Base-by-base conservation (phyloP, 2,888 invertebrate genomes). In the Crematogaster levior region DNA sequence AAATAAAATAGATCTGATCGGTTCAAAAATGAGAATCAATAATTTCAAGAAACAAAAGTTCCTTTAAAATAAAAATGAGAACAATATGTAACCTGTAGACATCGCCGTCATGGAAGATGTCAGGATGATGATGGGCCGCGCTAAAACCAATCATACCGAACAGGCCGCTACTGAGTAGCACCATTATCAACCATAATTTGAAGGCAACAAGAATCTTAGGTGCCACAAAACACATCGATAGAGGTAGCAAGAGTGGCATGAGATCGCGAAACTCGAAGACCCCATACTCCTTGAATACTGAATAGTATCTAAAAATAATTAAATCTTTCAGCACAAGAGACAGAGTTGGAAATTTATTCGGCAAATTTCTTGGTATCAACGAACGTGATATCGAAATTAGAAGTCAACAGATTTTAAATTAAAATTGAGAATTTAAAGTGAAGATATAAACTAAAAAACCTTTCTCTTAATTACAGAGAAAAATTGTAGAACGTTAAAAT, bases 61-160 rank as follows among this genome's bases (percentile, higher is more conserved):
- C 0, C 18, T 1, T 18, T 46, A 18, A 46, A 46, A 46, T 18
- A 18, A 18, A 46, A 46, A 51, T 0, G 34, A 5, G 15, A 34
- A 3, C 6, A 0, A 60, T 73, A 5, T 43, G 27, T 24, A 34
- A 97, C 97, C 96, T 95, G 53, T 96, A 95, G 72, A 96, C 94
- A 93, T 98, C 98, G 2, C 97, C 97, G 90, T 97, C 97, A 92
- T 97, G 97, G 90, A 97, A 97, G 82, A 97, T 96, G 46, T 96
- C 96, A 0, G 97, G 97, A 92, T 97, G 97, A 91, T 97, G 97
- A 94, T 98, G 98, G 1, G 96, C 97, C 0, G 97, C 97, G 92
- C 96, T 97, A 0, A 97, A 91, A 1, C 96, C 97, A 81, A 97
- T 96, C 1, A 96, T 88, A 18, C 94, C 95, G 91, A 97, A 97